Percentiles rank a stretch among this genome's conserved stretches.
These are phyloP conservation scores for Triplophysa rosa DNA, from an alignment of 2,113 vertebrate genomes.

Conservation along the genomic window DNA sequence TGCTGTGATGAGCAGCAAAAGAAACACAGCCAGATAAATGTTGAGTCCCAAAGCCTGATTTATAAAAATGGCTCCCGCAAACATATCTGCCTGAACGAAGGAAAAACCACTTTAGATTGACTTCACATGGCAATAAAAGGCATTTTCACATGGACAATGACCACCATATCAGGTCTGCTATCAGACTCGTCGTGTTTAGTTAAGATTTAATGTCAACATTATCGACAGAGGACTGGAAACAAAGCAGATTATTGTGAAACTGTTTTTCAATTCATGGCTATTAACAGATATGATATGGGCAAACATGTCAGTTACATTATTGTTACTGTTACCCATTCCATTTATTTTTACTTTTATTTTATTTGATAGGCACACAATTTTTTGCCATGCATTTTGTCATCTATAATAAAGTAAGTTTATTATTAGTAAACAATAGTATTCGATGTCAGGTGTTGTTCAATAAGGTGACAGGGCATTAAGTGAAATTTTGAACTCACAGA, in stretches of 20 bases:
- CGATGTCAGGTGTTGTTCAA: no score
- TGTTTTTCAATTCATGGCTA: not conserved
- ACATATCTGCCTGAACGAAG: slow-evolving; percentile 85
- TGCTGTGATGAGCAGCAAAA: slow-evolving; percentile 83
- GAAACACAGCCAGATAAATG: slow-evolving; percentile 88
- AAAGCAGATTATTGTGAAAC: not conserved
- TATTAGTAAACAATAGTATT: no score
- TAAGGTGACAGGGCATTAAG: not conserved
- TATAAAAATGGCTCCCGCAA: slow-evolving; percentile 94
- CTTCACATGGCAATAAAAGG: slow-evolving; percentile 12
- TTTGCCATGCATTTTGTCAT: no score
- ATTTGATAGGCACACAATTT: no score
- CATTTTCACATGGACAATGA: not conserved
- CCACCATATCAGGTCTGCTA: not conserved
- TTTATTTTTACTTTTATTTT: no score
- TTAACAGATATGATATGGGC: no score
- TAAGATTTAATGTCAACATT: not conserved
- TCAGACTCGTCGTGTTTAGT: not conserved
- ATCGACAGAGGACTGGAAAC: not conserved
- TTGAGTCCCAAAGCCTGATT: slow-evolving; percentile 85
- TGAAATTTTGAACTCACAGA: slow-evolving; percentile 81
- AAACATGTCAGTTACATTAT: no score
- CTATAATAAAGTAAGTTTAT: no score
- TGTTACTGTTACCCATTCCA: no score
- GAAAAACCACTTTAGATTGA: not conserved